Percentiles rank a stretch among this genome's conserved stretches.
phyloP scores from a whole-genome alignment of 92 coral and sea anemone genomes.

The Paramuricea clavata region DNA sequence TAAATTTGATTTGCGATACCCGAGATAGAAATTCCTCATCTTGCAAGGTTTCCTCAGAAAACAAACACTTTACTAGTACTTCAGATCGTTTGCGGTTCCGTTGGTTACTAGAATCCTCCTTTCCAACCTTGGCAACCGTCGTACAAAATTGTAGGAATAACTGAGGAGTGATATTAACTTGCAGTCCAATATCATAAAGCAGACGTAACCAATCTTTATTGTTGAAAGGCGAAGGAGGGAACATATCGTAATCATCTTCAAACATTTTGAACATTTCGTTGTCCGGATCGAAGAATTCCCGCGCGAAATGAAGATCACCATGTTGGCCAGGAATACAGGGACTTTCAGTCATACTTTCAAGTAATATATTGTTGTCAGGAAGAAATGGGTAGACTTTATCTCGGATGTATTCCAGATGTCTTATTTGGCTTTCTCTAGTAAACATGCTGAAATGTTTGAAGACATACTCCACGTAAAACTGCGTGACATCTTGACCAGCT shows the following conservation, averaged over 20 bases:
- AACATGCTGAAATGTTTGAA: slow-evolving; percentile 83
- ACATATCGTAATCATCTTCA: slow-evolving; percentile 58
- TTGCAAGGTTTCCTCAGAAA: slow-evolving; percentile 78
- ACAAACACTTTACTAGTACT: slow-evolving; percentile 74
- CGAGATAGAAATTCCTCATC: slow-evolving; percentile 80
- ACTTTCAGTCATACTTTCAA: slow-evolving; percentile 74
- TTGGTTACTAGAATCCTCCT: slow-evolving; percentile 41
- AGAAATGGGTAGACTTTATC: slow-evolving; percentile 72
- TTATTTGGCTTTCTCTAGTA: slow-evolving; percentile 70
- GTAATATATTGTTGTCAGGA: slow-evolving; percentile 73
- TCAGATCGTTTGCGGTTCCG: slow-evolving; percentile 61
- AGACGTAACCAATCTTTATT: slow-evolving; percentile 81
- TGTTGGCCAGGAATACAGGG: slow-evolving; percentile 77
- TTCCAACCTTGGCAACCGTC: slow-evolving; percentile 74
- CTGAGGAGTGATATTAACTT: slow-evolving; percentile 78
- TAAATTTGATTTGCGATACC: slow-evolving; percentile 87
- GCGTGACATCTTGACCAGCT: slow-evolving; percentile 67
- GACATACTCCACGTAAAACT: slow-evolving; percentile 86
- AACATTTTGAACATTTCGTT: slow-evolving; percentile 87
- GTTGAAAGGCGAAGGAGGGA: slow-evolving; percentile 81
- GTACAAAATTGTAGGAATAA: slow-evolving; percentile 83
- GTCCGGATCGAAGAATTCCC: slow-evolving; percentile 76
- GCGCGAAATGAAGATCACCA: slow-evolving; percentile 72
- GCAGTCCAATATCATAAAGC: slow-evolving; percentile 83
- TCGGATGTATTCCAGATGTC: slow-evolving; percentile 76